Evolutionary conservation across 2,113 vertebrate genomes (phyloP).

Genomic region (Aspidoscelis tigris): DNA sequence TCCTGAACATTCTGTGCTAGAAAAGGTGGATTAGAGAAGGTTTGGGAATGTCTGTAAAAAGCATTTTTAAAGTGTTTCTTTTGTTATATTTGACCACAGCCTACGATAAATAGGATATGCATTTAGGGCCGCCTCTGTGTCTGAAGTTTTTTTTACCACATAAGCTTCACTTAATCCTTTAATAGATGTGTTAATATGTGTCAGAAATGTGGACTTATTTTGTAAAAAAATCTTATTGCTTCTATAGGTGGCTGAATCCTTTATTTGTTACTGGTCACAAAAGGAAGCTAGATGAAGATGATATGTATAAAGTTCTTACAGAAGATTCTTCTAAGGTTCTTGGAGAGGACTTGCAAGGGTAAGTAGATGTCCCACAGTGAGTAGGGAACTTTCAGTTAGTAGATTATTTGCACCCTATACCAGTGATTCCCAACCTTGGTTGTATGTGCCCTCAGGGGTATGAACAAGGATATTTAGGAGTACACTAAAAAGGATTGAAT

Average conservation of each 20-base stretch:
- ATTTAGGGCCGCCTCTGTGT: not conserved
- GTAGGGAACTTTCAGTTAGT: not conserved
- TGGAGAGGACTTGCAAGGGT: slow-evolving; percentile 90
- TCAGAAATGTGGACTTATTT: slow-evolving; percentile 7
- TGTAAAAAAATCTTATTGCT: not conserved
- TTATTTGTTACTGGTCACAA: slow-evolving; percentile 88
- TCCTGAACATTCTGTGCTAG: no score
- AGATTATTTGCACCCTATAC: not conserved
- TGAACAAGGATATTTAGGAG: no score
- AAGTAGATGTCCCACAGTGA: slow-evolving; percentile 34
- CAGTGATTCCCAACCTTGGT: no score
- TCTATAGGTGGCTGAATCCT: slow-evolving; percentile 92
- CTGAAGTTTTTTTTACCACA: not conserved
- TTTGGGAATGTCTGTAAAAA: no score
- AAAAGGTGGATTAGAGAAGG: no score
- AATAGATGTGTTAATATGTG: not conserved
- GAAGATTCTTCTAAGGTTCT: slow-evolving; percentile 86
- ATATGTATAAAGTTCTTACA: slow-evolving; percentile 88
- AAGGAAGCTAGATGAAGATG: slow-evolving; percentile 89
- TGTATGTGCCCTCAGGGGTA: no score
- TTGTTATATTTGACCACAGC: no score
- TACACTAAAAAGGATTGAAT: no score
- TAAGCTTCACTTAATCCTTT: not conserved
- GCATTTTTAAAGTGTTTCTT: no score
- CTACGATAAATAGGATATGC: not conserved